Evolutionary conservation across 2,888 invertebrate genomes (phyloP), one percentile per base, ranked within the genome.

Genomic region (Nysson spinosus): DNA sequence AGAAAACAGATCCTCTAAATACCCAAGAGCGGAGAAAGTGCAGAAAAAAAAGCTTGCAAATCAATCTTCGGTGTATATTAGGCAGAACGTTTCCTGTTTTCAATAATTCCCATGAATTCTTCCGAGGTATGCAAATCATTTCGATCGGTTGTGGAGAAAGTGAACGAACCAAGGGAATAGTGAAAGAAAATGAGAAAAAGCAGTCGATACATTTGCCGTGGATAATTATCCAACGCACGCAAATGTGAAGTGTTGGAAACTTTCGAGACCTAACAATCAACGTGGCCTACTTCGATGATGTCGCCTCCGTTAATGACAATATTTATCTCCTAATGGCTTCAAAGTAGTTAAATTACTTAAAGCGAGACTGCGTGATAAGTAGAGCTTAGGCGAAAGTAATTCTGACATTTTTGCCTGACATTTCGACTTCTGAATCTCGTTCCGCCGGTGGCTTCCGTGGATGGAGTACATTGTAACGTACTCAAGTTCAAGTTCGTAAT

Each of bases 401-500:
- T 44, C 50, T 26, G 37, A 34, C 5, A 40, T 14, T n/a, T n/a
- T n/a, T 43, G 28, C n/a, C 28, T 28, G 9, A 6, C 7, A 14
- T 12, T 17, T 9, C 24, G 12, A n/a, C n/a, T n/a, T n/a, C n/a
- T n/a, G n/a, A n/a, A n/a, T n/a, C 32, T 40, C 11, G 44, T 35
- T 55, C 17, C 50, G 49, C 50, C 50, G 47, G 26, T 34, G 42
- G 19, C 24, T 22, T 14, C 39, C 16, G 19, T 35, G 32, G 17
- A 14, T 7, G 9, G 35, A 62, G 60, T 24, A 16, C 40, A 34
- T 44, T 28, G 49, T 50, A 42, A 42, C 47, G 30, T 17, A 55
- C 39, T 47, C 49, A 40, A 62, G 57, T 57, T 62, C 62, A 50
- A 62, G 39, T 51, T 51, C 63, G 14, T 20, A 40, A 55, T 14